Conservation (phyloP, 2,888 invertebrate genomes). For the Drosophila acutilabella region DNA sequence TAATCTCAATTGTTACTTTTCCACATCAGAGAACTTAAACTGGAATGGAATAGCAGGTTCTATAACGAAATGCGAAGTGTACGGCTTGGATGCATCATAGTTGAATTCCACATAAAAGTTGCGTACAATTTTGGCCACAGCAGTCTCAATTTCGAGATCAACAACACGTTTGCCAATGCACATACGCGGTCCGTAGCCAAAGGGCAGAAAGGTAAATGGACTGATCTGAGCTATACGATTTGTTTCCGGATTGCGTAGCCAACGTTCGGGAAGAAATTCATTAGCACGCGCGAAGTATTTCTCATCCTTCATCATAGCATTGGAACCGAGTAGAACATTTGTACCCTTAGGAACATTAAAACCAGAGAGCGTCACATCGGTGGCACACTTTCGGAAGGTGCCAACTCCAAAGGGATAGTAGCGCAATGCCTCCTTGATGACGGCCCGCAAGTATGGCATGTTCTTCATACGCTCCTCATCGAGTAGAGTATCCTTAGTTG, state of each 20-base stretch:
- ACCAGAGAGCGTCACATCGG: conserved; percentile 87
- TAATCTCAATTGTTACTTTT: conserved; percentile 21
- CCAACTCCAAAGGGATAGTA: conserved; percentile 88
- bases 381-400: conserved; percentile 86
- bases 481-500: conserved; percentile 83
- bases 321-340: conserved; percentile 90
- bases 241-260: conserved; percentile 85
- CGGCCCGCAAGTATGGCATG: conserved; percentile 89
- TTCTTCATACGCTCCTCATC: conserved; percentile 85
- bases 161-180: conserved; percentile 91
- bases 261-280: conserved; percentile 90
- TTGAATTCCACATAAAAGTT: conserved; percentile 78
- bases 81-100: conserved; percentile 69
- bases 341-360: conserved; percentile 88
- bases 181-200: conserved; percentile 89
- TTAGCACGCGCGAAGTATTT: conserved; percentile 87
- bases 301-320: conserved; percentile 86
- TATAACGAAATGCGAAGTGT: conserved; percentile 70
- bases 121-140: conserved; percentile 84
- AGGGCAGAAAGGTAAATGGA: conserved; percentile 88
- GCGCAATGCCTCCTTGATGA: conserved; percentile 90
- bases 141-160: conserved; percentile 88
- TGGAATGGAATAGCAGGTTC: conserved; percentile 80
- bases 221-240: conserved; percentile 44
- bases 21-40: conserved; percentile 78